phyloP scores from a whole-genome alignment of 1,140 invertebrate genomes.

The Aphaenogaster floridana region DNA sequence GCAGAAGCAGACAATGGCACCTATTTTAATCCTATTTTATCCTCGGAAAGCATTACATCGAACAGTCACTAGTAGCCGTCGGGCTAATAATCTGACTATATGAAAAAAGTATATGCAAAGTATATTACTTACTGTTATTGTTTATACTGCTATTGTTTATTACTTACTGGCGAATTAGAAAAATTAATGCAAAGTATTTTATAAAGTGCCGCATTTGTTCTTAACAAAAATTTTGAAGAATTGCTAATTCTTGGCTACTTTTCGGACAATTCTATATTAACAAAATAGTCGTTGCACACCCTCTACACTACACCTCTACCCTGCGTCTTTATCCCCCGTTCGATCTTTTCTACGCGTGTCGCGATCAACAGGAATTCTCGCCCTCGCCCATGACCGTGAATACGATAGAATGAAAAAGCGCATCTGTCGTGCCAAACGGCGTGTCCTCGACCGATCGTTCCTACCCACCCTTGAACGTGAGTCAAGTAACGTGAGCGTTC shows the following conservation, averaged over 20 bases:
- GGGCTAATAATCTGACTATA: not conserved
- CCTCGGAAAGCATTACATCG: slow-evolving; percentile 20
- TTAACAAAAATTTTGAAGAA: not conserved
- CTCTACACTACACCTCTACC: not conserved
- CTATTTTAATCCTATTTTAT: slow-evolving; percentile 53
- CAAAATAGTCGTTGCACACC: not conserved
- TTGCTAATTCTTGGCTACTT: not conserved
- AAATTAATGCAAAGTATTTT: not conserved
- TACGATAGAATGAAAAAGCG: slow-evolving; percentile 56
- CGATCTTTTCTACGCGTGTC: not conserved
- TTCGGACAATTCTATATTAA: not conserved
- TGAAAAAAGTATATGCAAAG: no score
- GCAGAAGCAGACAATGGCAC: not conserved
- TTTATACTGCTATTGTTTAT: no score
- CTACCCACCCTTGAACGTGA: slow-evolving; percentile 28
- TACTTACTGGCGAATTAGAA: no score
- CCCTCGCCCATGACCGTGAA: slow-evolving; percentile 1
- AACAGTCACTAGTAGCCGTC: not conserved
- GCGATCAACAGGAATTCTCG: not conserved
- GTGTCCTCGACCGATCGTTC: slow-evolving; percentile 73
- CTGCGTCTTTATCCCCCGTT: no score
- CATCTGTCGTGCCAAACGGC: slow-evolving; percentile 63
- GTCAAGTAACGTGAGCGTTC: slow-evolving; percentile 50
- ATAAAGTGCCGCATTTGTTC: not conserved
- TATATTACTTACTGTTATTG: no score